Conservation (phyloP, 1,140 invertebrate genomes). For the Thaumatotibia leucotreta region DNA sequence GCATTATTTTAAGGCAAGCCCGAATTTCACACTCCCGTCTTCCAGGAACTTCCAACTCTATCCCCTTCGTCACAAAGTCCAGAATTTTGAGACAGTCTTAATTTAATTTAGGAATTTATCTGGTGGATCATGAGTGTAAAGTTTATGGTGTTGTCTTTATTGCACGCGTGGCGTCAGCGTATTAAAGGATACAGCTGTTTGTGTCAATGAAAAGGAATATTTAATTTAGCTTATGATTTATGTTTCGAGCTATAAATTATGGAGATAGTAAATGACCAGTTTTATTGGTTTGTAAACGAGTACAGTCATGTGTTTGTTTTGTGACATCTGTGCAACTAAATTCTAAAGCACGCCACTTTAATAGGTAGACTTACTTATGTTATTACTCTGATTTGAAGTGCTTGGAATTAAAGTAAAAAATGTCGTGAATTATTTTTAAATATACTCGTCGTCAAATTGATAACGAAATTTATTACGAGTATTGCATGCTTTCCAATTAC, state of each 20-base stretch:
- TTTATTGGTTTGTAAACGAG: not conserved
- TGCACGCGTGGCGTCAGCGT: not conserved
- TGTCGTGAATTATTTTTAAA: not conserved
- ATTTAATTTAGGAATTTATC: constrained; percentile 72
- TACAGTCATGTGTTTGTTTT: not conserved
- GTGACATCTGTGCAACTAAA: not conserved
- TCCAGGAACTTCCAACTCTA: constrained; percentile 17
- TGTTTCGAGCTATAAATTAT: not conserved
- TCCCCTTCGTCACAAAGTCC: constrained; percentile 18
- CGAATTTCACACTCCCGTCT: constrained; percentile 22
- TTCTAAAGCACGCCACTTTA: not conserved
- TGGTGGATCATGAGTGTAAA: constrained; percentile 62
- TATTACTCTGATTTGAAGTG: not conserved
- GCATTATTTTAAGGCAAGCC: constrained; percentile 59
- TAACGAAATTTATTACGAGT: no score
- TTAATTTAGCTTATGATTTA: constrained; percentile 5
- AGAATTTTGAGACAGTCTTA: constrained; percentile 21
- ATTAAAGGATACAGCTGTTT: constrained; percentile 3
- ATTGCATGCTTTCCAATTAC: no score
- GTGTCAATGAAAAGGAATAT: not conserved
- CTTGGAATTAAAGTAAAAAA: not conserved
- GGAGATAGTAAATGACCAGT: not conserved
- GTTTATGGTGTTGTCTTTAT: constrained; percentile 42
- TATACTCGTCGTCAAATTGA: not conserved
- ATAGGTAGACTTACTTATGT: no score